These are phyloP conservation scores for Pterocles gutturalis DNA, from an alignment of 2,113 vertebrate species.

Conservation along the genomic window DNA sequence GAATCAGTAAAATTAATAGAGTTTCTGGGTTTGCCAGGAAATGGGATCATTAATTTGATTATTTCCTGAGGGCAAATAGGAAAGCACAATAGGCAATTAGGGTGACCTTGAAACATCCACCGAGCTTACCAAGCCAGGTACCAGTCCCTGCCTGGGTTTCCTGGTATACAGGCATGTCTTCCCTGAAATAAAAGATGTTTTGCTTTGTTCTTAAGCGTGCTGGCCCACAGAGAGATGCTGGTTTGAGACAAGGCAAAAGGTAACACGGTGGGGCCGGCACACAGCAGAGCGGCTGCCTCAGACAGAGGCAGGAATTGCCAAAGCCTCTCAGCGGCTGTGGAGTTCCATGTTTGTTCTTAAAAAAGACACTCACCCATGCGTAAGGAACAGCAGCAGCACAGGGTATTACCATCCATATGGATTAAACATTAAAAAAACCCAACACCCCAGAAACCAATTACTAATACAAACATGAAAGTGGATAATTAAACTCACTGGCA, in stretches of 20 bases:
- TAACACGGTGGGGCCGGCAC: rapidly evolving
- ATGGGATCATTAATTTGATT: conserved; percentile 45
- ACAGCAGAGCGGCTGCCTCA: rapidly evolving
- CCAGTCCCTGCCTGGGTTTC: not conserved
- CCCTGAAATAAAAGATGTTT: not conserved
- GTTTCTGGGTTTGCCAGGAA: conserved; percentile 50
- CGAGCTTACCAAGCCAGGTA: not conserved
- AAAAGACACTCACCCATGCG: not conserved
- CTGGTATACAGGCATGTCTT: not conserved
- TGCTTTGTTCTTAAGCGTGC: not conserved
- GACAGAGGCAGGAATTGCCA: not conserved
- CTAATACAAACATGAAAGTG: conserved; percentile 5
- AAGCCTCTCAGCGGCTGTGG: rapidly evolving
- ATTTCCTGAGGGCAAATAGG: not conserved
- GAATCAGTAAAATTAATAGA: conserved; percentile 56
- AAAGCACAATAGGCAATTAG: not conserved
- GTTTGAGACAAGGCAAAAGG: not conserved
- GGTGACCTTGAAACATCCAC: not conserved
- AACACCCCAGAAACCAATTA: conserved; percentile 15
- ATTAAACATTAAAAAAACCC: not conserved
- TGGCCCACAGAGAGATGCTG: rapidly evolving
- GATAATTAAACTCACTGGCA: conserved; percentile 15
- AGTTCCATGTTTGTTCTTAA: not conserved
- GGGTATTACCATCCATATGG: not conserved
- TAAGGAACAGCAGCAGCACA: not conserved